A percentile compares a stretch with the other conserved stretches of the same genome.
phyloP scores from a whole-genome alignment of 2,888 invertebrate genomes.

The Sminthurides aquaticus region DNA sequence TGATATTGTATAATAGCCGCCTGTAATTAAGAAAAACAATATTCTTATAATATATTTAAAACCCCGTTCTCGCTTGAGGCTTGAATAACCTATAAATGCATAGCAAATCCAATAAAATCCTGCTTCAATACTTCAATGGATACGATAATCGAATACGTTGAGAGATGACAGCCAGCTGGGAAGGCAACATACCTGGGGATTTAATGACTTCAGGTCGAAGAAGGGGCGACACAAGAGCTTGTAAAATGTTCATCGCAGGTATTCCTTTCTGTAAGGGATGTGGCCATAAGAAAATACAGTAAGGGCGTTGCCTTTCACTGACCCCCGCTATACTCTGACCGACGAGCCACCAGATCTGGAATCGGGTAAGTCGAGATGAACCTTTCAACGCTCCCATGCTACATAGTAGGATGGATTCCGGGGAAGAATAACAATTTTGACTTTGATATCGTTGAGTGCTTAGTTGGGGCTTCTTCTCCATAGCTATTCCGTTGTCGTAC shows the following conservation, averaged over 20 bases:
- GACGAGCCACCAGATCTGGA: slow-evolving; percentile 36
- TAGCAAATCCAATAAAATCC: too few species aligned
- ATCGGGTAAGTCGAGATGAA: slow-evolving; percentile 12
- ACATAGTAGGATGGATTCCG: too few species aligned
- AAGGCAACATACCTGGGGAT: slow-evolving; percentile 34
- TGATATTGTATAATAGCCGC: slow-evolving; percentile 83
- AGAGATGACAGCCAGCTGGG: slow-evolving; percentile 37
- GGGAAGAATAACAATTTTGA: slow-evolving; percentile 12
- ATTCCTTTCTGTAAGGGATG: slow-evolving; percentile 38
- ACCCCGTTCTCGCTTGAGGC: slow-evolving; percentile 21
- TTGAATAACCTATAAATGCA: slow-evolving; percentile 32
- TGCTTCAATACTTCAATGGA: too few species aligned
- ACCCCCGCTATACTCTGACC: slow-evolving; percentile 26
- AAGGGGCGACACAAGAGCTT: slow-evolving; percentile 27
- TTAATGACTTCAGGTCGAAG: slow-evolving; percentile 36
- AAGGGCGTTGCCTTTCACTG: slow-evolving; percentile 36
- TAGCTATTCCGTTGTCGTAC: too few species aligned
- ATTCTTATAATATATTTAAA: too few species aligned
- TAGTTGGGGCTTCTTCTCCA: background rate
- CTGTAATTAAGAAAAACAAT: slow-evolving; percentile 52
- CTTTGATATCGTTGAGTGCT: slow-evolving; percentile 8
- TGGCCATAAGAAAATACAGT: slow-evolving; percentile 39
- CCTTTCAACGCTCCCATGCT: slow-evolving; percentile 4
- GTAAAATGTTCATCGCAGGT: slow-evolving; percentile 37
- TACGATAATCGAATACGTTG: slow-evolving; percentile 33